Conservation (phyloP, 2,113 vertebrate species). For the Atherinomorus stipes region DNA sequence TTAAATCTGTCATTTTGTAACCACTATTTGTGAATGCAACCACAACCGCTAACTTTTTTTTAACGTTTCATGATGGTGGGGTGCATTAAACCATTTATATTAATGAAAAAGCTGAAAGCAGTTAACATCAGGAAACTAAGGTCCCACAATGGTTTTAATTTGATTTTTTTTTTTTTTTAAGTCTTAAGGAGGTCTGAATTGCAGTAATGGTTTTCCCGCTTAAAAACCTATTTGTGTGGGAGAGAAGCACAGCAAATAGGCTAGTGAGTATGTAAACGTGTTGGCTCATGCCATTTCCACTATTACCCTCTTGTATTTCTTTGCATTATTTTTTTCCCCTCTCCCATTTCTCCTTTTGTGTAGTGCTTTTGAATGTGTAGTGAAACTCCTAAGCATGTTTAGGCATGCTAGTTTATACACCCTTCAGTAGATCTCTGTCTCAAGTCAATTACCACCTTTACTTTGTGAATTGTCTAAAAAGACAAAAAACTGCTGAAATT, state of each 20-base stretch:
- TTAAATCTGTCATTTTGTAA: conserved; percentile 7
- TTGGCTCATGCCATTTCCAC: conserved; percentile 44
- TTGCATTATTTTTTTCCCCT: background rate
- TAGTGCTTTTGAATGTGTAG: conserved; percentile 5
- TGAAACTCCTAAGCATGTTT: conserved; percentile 33
- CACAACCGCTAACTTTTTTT: conserved; percentile 2
- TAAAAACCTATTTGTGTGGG: conserved; percentile 7
- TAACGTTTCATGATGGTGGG: background rate
- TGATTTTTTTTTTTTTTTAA: conserved; percentile 3
- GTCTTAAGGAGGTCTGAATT: background rate
- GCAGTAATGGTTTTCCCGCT: background rate
- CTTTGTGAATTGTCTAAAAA: conserved; percentile 2
- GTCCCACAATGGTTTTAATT: conserved; percentile 7
- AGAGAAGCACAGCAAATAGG: background rate
- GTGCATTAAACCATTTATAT: background rate
- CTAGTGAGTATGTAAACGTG: conserved; percentile 33
- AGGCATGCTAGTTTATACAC: conserved; percentile 17
- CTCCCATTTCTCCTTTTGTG: background rate
- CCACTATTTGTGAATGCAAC: background rate
- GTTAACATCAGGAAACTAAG: background rate
- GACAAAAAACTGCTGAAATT: background rate
- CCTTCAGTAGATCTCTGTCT: background rate
- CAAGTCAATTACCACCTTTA: background rate
- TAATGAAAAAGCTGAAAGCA: background rate
- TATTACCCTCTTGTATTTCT: conserved; percentile 8